Base-by-base conservation (phyloP, 2,797 vertebrate genomes). In the Liparis tanakae region DNA sequence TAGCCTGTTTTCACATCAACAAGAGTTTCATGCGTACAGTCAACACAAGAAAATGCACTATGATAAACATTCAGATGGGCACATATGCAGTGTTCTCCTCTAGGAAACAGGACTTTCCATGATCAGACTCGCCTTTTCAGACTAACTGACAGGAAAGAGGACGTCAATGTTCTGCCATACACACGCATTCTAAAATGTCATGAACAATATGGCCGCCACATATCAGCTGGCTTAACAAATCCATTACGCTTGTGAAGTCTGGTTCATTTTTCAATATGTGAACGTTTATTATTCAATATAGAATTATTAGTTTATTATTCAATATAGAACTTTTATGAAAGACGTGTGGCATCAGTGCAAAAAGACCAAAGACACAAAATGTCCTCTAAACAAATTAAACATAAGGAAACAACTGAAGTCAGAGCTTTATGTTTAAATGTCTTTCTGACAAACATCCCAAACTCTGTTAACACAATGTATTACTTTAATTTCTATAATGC, bases 1-100 rank as follows among this genome's bases (percentile, higher is more conserved):
- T 85, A 90, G 78, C 57, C 37, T 84, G 86, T 87, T 87, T 83
- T 81, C 70, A 80, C 81, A 74, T 62, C 73, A 68, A 50, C 46
- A 72, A 46, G 50, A 65, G 50, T 44, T 37, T 71, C 70, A 62
- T 80, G 70, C 62, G 67, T 64, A 51, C 79, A 73, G 75, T 81
- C 66, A 3, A 25, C 88, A 41, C 57, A 56, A 18, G 61, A 85
- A 68, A 85, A 85, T 78, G 22, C 76, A 25, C 55, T 10, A 2
- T 25, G 74, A 62, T 6, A 81, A 46, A 72, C 46, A 63, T 25
- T 68, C 15, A 70, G 51, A 73, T 48, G 55, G 55, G 64, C 64
- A 37, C 34, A 66, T 48, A 55, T 63, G 70, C 34, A 7, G 46
- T 0, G 33, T 53, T 74, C 48, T 39, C 20, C 61, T 62, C 39